Evolutionary conservation across 2,888 invertebrate genomes (phyloP).

Genomic region (Fabriciana adippe): DNA sequence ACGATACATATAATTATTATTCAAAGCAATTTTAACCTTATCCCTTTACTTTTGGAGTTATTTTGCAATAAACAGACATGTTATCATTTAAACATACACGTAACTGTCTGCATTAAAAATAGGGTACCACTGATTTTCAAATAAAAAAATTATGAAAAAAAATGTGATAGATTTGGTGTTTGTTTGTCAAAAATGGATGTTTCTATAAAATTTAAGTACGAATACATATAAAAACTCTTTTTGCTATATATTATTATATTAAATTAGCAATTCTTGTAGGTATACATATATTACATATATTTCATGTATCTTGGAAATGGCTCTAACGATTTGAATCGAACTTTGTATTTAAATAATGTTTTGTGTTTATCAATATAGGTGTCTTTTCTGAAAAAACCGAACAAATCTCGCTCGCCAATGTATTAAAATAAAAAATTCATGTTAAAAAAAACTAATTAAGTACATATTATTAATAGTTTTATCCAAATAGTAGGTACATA

Average conservation of each 20-base stretch:
- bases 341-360: no score
- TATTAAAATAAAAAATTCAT: no score
- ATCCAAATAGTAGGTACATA: no score
- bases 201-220: neutral
- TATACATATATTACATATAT: no score
- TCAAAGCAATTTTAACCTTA: neutral
- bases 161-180: conserved; percentile 32
- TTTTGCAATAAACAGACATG: neutral
- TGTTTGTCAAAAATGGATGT: conserved; percentile 25
- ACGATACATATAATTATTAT: neutral
- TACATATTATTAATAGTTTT: no score
- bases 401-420: no score
- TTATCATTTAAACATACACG: conserved; percentile 25
- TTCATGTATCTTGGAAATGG: no score
- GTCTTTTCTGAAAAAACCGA: no score
- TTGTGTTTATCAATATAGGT: no score
- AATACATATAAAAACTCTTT: neutral
- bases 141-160: conserved; percentile 35
- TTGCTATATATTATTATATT: neutral
- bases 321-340: no score
- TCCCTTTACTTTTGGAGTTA: neutral
- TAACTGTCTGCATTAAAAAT: conserved; percentile 43
- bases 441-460: no score
- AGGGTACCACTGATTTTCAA: conserved; percentile 40
- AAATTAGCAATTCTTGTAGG: no score